Evolutionary conservation across 1,140 invertebrate species (phyloP).

Genomic region (Protaetia brevitarsis): DNA sequence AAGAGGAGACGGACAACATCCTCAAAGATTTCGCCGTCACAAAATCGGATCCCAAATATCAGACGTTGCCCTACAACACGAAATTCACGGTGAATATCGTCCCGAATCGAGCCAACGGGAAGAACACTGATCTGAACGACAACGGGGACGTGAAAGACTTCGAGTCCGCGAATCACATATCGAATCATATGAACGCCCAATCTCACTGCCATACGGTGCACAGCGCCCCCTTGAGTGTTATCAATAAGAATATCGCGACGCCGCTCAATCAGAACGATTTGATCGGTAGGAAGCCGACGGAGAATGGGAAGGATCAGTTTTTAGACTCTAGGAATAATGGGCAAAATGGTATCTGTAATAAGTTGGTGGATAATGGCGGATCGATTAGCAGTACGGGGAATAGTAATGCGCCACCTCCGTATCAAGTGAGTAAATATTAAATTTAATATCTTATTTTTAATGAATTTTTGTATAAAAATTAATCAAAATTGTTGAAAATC

Average conservation of each 20-base stretch:
- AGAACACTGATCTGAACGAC: slow-evolving; percentile 37
- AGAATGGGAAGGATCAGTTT: neutral
- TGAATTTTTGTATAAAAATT: too few species aligned
- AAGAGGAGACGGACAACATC: slow-evolving; percentile 39
- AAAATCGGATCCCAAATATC: slow-evolving; percentile 90
- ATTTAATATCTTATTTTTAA: too few species aligned
- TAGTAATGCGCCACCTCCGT: slow-evolving; percentile 27
- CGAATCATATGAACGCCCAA: slow-evolving; percentile 34
- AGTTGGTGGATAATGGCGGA: neutral
- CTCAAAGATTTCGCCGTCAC: slow-evolving; percentile 56
- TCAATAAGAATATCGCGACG: slow-evolving; percentile 64
- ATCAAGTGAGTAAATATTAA: slow-evolving; percentile 38
- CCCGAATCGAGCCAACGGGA: slow-evolving; percentile 46
- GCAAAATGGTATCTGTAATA: slow-evolving; percentile 11
- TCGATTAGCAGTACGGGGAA: neutral
- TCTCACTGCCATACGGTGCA: slow-evolving; percentile 58
- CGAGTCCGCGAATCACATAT: slow-evolving; percentile 40
- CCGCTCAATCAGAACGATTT: slow-evolving; percentile 56
- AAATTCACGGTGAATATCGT: slow-evolving; percentile 69
- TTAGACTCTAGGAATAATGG: neutral
- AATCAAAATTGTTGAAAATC: too few species aligned
- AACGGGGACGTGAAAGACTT: slow-evolving; percentile 46
- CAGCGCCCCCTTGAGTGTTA: slow-evolving; percentile 62
- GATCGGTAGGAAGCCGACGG: slow-evolving; percentile 33
- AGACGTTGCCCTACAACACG: slow-evolving; percentile 86